Evolutionary conservation across 2,888 invertebrate genomes (phyloP).

Genomic region (Cerceris rybyensis): DNA sequence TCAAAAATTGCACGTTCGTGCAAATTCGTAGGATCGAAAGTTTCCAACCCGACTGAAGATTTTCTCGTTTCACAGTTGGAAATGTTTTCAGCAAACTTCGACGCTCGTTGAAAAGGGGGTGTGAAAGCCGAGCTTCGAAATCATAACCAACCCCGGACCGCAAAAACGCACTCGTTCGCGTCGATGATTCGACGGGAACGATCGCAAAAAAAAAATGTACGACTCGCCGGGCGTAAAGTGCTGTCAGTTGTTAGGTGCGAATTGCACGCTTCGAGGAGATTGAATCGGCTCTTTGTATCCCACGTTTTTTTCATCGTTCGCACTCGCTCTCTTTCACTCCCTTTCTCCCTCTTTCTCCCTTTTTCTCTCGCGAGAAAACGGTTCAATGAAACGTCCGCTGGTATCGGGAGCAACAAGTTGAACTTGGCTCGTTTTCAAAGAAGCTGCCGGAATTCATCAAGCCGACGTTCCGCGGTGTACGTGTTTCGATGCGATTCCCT

Average conservation of each 20-base stretch:
- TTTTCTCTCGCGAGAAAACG: constrained; percentile 31
- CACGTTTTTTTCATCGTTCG: constrained; percentile 4
- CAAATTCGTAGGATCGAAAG: not conserved
- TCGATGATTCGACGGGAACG: not conserved
- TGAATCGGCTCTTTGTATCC: constrained; percentile 1
- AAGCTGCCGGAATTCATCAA: constrained; percentile 67
- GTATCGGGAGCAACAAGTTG: constrained; percentile 74
- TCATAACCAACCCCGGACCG: not conserved
- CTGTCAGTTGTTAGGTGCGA: constrained; percentile 4
- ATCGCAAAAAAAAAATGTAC: not conserved
- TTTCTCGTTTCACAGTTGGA: not conserved
- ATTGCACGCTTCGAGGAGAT: constrained; percentile 8
- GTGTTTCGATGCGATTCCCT: constrained; percentile 21
- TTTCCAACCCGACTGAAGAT: too few species aligned
- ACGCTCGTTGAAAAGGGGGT: not conserved
- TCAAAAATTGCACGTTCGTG: not conserved
- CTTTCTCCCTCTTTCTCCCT: constrained; percentile 9
- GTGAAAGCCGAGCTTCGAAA: too few species aligned
- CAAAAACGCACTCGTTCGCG: not conserved
- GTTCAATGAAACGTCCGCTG: constrained; percentile 59
- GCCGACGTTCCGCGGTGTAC: constrained; percentile 20
- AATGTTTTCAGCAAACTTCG: not conserved
- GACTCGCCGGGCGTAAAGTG: not conserved
- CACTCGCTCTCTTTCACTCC: constrained; percentile 11
- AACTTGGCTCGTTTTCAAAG: constrained; percentile 74